phyloP scores from a whole-genome alignment of 2,797 vertebrate species.

The Coluber constrictor region DNA sequence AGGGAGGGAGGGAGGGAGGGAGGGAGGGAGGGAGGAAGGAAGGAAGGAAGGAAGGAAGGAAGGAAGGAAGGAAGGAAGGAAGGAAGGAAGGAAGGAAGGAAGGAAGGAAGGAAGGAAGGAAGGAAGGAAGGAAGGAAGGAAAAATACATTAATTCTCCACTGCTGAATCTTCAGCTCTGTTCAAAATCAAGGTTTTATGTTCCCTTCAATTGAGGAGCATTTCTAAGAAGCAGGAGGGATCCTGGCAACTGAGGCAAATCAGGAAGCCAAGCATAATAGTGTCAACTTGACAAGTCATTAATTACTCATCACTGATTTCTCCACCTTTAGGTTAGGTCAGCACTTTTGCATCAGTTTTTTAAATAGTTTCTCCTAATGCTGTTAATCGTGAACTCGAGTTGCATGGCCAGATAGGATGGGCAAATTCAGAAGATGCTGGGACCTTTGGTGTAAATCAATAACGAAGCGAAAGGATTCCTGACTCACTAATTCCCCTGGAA shows the following conservation, averaged over 20 bases:
- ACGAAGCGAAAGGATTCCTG: neutral
- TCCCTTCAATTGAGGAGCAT: neutral
- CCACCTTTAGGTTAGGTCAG: neutral
- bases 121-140: no score
- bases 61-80: no score
- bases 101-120: no score
- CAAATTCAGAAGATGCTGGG: neutral
- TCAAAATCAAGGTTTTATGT: neutral
- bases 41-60: accelerated
- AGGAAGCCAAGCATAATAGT: neutral
- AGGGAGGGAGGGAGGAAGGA: no score
- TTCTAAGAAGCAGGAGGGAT: neutral
- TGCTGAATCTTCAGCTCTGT: neutral
- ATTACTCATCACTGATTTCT: neutral
- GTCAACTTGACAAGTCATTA: neutral
- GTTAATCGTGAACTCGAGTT: neutral
- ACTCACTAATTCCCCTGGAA: neutral
- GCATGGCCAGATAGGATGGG: neutral
- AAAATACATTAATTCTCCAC: neutral
- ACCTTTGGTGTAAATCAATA: neutral
- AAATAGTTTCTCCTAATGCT: neutral
- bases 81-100: no score
- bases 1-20: no score
- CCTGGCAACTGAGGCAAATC: neutral
- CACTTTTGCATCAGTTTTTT: neutral